A percentile compares a stretch with the other conserved stretches of the same genome.
These are phyloP conservation scores for Xanthia icteritia DNA, from an alignment of 2,888 invertebrate species.

Conservation along the genomic window DNA sequence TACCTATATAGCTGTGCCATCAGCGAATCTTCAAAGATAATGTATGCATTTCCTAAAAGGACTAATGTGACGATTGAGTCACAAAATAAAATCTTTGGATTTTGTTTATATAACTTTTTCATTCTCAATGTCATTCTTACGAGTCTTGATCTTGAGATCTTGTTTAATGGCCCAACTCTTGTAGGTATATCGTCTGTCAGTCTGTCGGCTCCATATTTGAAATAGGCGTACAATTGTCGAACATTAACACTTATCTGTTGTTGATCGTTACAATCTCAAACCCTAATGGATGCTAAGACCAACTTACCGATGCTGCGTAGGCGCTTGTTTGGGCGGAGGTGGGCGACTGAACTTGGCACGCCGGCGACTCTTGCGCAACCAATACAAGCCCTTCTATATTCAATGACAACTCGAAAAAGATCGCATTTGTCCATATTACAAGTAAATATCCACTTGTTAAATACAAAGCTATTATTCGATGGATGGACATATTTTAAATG, in stretches of 20 bases:
- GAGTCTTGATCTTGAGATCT: background rate
- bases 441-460: conserved; percentile 49
- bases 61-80: background rate
- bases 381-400: conserved; percentile 79
- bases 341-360: conserved; percentile 85
- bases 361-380: conserved; percentile 78
- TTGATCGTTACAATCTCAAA: conserved; percentile 62
- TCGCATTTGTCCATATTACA: conserved; percentile 37
- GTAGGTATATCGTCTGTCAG: conserved; percentile 39
- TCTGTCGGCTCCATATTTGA: conserved; percentile 38
- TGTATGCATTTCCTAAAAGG: background rate
- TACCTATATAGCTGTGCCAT: background rate
- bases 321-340: conserved; percentile 79
- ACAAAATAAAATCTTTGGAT: background rate
- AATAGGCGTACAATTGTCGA: conserved; percentile 43
- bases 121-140: conserved; percentile 1
- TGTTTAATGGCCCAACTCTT: conserved; percentile 11
- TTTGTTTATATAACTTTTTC: conserved; percentile 4
- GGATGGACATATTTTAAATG: conserved; percentile 36
- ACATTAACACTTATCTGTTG: conserved; percentile 60
- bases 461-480: conserved; percentile 35
- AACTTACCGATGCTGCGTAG: conserved; percentile 77
- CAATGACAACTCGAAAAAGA: conserved; percentile 68
- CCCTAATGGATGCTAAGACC: conserved; percentile 67
- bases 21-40: background rate